These are phyloP conservation scores for Pheosia tremula DNA, from an alignment of 2,888 invertebrate species.

Conservation along the genomic window DNA sequence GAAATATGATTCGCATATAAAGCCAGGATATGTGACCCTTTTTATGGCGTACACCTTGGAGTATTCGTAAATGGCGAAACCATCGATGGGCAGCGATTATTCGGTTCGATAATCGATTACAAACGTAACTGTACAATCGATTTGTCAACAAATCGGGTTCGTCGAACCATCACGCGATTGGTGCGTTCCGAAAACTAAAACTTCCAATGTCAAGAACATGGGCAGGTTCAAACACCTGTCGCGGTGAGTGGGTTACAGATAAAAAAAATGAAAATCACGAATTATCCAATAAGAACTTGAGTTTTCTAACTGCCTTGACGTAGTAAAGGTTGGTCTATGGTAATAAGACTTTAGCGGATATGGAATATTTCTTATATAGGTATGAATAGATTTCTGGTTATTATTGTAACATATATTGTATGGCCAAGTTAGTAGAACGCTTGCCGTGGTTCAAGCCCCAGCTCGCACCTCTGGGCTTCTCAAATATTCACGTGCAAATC, in stretches of 20 bases:
- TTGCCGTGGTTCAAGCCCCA: too few relatives aligned
- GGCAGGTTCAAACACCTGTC: conserved; percentile 79
- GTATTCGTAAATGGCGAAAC: not conserved
- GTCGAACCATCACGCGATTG: conserved; percentile 52
- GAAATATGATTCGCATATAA: too few relatives aligned
- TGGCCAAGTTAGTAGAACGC: too few relatives aligned
- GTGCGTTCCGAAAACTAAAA: conserved; percentile 24
- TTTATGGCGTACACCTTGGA: too few relatives aligned
- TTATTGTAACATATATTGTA: too few relatives aligned
- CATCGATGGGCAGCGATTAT: conserved; percentile 22
- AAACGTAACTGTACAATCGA: conserved; percentile 52
- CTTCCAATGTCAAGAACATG: conserved; percentile 45
- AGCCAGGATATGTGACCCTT: too few relatives aligned
- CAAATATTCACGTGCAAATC: too few relatives aligned
- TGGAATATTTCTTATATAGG: not conserved
- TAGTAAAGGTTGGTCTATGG: conserved; percentile 15
- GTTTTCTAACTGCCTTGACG: conserved; percentile 60
- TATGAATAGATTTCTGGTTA: too few relatives aligned
- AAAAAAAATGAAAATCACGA: conserved; percentile 78
- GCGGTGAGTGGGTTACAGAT: conserved; percentile 29
- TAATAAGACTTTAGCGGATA: conserved; percentile 21
- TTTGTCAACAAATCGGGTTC: conserved; percentile 52
- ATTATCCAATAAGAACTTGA: conserved; percentile 78
- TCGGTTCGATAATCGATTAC: conserved; percentile 53
- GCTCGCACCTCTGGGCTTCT: too few relatives aligned